phyloP scores from a whole-genome alignment of 2,113 vertebrate genomes.

The Triplophysa tibetana region DNA sequence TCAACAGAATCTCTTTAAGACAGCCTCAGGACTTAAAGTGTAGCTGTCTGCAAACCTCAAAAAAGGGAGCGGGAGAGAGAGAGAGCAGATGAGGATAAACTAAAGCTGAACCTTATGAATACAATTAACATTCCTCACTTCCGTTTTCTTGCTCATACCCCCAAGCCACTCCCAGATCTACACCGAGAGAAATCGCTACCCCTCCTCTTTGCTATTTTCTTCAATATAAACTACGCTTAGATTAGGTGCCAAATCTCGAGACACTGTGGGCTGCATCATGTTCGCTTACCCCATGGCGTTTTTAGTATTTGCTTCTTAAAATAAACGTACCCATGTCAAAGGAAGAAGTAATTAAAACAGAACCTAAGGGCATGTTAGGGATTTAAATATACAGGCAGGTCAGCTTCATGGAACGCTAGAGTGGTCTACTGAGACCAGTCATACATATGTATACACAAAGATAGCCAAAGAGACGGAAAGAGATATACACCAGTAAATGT shows the following conservation, averaged over 20 bases:
- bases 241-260: slow-evolving; percentile 20
- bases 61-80: not conserved
- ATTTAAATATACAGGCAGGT: slow-evolving; percentile 22
- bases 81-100: not conserved
- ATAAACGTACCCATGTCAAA: slow-evolving; percentile 34
- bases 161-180: not conserved
- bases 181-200: not conserved
- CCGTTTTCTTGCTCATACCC: slow-evolving; percentile 3
- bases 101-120: slow-evolving; percentile 34
- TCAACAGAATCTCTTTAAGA: slow-evolving; percentile 27
- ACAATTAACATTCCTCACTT: slow-evolving; percentile 32
- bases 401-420: not conserved
- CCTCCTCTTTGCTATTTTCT: slow-evolving; percentile 10
- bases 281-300: slow-evolving; percentile 23
- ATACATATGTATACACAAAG: slow-evolving; percentile 16
- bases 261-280: slow-evolving; percentile 32
- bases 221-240: not conserved
- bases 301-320: slow-evolving; percentile 39
- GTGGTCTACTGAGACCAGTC: not conserved
- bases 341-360: slow-evolving; percentile 46
- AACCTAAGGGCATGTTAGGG: slow-evolving; percentile 33
- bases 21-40: slow-evolving; percentile 22
- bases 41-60: slow-evolving; percentile 4
- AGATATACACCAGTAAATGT: too few species aligned
- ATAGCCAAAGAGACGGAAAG: not conserved